These are phyloP conservation scores for Conopomorpha cramerella DNA, from an alignment of 1,140 invertebrate genomes.

Conservation along the genomic window DNA sequence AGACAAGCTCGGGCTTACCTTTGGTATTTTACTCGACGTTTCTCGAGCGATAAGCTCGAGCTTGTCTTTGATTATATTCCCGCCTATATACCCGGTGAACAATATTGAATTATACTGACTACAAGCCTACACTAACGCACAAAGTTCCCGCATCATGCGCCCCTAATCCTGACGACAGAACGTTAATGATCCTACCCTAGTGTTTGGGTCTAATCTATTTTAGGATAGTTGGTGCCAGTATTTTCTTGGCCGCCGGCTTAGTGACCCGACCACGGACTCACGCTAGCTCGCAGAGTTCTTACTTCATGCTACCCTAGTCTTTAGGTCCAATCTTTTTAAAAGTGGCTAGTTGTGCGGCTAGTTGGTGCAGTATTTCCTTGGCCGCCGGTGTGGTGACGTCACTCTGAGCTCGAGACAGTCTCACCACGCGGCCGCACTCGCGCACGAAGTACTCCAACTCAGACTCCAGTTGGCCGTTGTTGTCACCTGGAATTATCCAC, in stretches of 20 bases:
- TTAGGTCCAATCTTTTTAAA: conserved; percentile 66
- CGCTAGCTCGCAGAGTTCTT: conserved; percentile 22
- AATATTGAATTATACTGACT: too few relatives aligned
- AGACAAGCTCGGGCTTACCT: too few relatives aligned
- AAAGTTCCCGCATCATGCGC: too few relatives aligned
- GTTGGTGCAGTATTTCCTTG: conserved; percentile 62
- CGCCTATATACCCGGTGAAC: too few relatives aligned
- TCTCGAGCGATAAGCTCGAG: too few relatives aligned
- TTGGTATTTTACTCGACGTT: too few relatives aligned
- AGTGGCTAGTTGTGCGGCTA: conserved; percentile 65
- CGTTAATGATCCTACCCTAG: too few relatives aligned
- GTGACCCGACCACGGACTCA: conserved; percentile 18
- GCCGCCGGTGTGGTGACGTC: conserved; percentile 51
- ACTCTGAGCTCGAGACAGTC: conserved; percentile 46
- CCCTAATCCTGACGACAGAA: too few relatives aligned
- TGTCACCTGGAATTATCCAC: conserved; percentile 28
- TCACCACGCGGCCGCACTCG: conserved; percentile 77
- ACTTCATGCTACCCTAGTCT: conserved; percentile 40
- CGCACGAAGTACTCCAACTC: conserved; percentile 88
- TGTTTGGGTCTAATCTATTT: too few relatives aligned
- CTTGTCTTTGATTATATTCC: too few relatives aligned
- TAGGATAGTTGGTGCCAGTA: too few relatives aligned
- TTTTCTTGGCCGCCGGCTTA: not conserved
- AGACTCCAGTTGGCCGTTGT: conserved; percentile 34
- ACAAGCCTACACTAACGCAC: too few relatives aligned